Percentiles rank a stretch among this genome's conserved stretches.
phyloP scores from a whole-genome alignment of 1,140 invertebrate genomes.

The Acromyrmex echinatior region DNA sequence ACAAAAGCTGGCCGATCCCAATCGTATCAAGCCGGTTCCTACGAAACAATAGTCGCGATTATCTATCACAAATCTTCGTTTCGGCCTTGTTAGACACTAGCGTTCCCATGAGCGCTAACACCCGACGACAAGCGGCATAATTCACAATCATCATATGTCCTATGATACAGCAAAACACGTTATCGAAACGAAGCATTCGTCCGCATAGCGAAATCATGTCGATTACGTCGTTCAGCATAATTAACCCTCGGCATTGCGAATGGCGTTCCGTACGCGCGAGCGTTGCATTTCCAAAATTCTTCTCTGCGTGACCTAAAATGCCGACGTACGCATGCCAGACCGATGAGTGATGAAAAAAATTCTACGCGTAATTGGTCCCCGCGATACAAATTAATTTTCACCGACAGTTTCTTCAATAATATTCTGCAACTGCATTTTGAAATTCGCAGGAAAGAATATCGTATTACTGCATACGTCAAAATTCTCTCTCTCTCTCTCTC shows the following conservation, averaged over 20 bases:
- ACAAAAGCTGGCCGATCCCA: conserved; percentile 58
- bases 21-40: conserved; percentile 44
- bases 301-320: background rate
- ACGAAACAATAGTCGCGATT: conserved; percentile 68
- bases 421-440: conserved; percentile 8
- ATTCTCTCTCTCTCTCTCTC: background rate
- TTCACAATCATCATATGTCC: conserved; percentile 18
- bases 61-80: conserved; percentile 67
- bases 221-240: conserved; percentile 42
- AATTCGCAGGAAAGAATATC: background rate
- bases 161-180: conserved; percentile 24
- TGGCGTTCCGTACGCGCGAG: background rate
- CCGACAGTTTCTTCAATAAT: background rate
- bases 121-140: background rate
- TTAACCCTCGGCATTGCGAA: conserved; percentile 1
- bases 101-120: background rate
- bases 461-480: background rate
- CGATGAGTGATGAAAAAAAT: background rate
- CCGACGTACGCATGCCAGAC: background rate
- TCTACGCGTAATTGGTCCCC: background rate
- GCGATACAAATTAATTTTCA: conserved; percentile 18
- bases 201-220: background rate
- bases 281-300: conserved; percentile 30
- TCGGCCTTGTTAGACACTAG: conserved; percentile 40
- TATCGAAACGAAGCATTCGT: background rate